Conservation (phyloP, 2,797 vertebrate species). For the Tapirus indicus region DNA sequence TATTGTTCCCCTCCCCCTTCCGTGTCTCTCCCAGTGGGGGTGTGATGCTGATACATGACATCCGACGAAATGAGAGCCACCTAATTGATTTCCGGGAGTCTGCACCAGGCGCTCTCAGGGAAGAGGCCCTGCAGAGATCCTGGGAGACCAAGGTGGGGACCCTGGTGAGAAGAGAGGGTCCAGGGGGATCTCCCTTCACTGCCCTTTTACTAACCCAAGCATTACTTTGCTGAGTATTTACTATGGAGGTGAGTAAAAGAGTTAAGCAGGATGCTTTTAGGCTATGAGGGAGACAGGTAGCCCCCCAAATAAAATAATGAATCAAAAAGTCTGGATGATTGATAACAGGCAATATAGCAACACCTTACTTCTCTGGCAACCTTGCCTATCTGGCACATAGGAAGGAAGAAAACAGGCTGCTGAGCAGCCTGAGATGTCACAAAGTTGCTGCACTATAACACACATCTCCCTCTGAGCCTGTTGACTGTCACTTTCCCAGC, state of each 20-base stretch:
- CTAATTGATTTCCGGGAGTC: slow-evolving; percentile 98
- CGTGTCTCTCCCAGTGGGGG: slow-evolving; percentile 92
- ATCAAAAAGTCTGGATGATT: not conserved
- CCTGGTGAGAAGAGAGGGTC: slow-evolving; percentile 31
- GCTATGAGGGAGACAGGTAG: not conserved
- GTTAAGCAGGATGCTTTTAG: not conserved
- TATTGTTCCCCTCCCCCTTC: not conserved
- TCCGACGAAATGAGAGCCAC: slow-evolving; percentile 95
- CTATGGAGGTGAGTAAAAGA: not conserved
- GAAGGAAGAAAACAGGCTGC: not conserved
- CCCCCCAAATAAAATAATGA: slow-evolving; percentile 10
- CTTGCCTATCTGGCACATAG: slow-evolving; percentile 3
- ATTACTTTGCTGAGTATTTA: slow-evolving; percentile 37
- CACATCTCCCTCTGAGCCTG: not conserved
- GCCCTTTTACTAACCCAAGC: not conserved
- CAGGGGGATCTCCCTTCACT: not conserved
- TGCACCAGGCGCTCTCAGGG: slow-evolving; percentile 92
- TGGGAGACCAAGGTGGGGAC: slow-evolving; percentile 91
- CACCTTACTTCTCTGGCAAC: not conserved
- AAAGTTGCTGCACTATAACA: not conserved
- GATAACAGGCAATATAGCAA: not conserved
- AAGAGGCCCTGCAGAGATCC: slow-evolving; percentile 90
- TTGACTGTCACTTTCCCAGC: not conserved
- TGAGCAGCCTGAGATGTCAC: not conserved
- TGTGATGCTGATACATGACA: slow-evolving; percentile 98